These are phyloP conservation scores for Miniopterus natalensis DNA, from an alignment of 2,113 vertebrate genomes.

Conservation along the genomic window DNA sequence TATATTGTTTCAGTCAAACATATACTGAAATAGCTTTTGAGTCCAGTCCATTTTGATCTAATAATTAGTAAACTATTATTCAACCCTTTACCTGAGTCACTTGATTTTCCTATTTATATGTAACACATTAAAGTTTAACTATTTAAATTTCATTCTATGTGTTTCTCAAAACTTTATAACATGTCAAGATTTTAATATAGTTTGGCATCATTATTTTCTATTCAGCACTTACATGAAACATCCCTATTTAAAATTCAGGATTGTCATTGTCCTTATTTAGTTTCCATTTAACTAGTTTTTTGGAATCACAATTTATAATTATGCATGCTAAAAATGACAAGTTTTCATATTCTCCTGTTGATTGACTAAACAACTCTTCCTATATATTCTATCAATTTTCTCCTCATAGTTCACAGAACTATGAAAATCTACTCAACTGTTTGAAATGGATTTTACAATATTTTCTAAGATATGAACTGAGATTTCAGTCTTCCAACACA, in stretches of 20 bases:
- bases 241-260: neutral
- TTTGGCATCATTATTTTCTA: slow-evolving; percentile 33
- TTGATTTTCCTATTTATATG: neutral
- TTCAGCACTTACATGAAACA: neutral
- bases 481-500: neutral
- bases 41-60: neutral
- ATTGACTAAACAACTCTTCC: neutral
- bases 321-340: slow-evolving; percentile 19
- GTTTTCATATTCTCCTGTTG: neutral
- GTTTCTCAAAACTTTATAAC: neutral
- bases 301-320: neutral
- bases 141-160: neutral
- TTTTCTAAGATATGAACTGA: slow-evolving; percentile 44
- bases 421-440: slow-evolving; percentile 25
- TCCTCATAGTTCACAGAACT: neutral
- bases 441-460: slow-evolving; percentile 12
- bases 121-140: neutral
- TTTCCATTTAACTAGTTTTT: slow-evolving; percentile 41
- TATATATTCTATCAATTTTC: neutral
- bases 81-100: neutral
- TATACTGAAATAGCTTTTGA: neutral
- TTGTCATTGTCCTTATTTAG: neutral
- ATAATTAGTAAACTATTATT: neutral
- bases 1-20: neutral
- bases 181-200: slow-evolving; percentile 10